Evolutionary conservation across 1,140 invertebrate species (phyloP).

Genomic region (Calliopsis andreniformis): DNA sequence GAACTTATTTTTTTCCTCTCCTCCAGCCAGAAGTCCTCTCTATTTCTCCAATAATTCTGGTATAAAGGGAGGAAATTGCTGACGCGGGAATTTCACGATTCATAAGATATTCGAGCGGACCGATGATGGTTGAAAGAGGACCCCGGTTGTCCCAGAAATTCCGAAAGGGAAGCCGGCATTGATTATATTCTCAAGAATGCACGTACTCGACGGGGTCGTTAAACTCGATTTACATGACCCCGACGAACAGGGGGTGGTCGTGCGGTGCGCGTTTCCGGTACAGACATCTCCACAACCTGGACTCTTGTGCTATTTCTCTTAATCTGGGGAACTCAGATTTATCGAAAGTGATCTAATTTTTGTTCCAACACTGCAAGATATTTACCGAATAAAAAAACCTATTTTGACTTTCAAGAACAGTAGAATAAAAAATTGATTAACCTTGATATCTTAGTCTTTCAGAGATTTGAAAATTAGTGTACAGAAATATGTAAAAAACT

Average conservation of each 20-base stretch:
- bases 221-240: slow-evolving; percentile 31
- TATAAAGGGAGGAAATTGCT: slow-evolving; percentile 32
- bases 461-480: too few relatives aligned
- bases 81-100: slow-evolving; percentile 33
- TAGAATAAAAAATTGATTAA: too few relatives aligned
- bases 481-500: too few relatives aligned
- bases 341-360: not conserved
- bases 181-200: slow-evolving; percentile 41
- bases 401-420: not conserved
- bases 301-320: not conserved
- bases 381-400: too few relatives aligned
- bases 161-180: slow-evolving; percentile 34
- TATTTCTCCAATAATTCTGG: slow-evolving; percentile 24
- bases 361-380: too few relatives aligned
- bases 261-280: not conserved
- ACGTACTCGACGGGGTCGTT: slow-evolving; percentile 28
- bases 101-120: slow-evolving; percentile 23
- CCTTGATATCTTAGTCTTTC: too few relatives aligned
- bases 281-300: too few relatives aligned
- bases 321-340: not conserved
- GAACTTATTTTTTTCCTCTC: not conserved
- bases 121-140: slow-evolving; percentile 12
- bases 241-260: not conserved
- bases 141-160: slow-evolving; percentile 30
- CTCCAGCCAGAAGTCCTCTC: not conserved